Evolutionary conservation across 2,888 invertebrate species (phyloP).

Genomic region (Nomada ruficornis): DNA sequence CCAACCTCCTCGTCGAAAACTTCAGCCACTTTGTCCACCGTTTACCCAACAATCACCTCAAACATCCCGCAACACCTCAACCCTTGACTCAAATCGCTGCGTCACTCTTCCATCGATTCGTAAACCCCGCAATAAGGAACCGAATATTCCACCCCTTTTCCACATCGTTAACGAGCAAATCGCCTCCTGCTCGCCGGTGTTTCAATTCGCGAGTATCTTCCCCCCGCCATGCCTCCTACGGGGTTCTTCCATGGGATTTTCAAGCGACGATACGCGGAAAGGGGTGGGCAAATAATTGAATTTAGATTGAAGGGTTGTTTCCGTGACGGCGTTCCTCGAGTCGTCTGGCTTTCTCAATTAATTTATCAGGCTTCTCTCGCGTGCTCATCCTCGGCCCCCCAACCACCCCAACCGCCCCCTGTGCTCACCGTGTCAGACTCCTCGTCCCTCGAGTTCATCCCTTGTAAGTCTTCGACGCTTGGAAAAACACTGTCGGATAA

Average conservation of each 20-base stretch:
- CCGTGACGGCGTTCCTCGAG: slow-evolving; percentile 57
- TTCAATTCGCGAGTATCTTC: slow-evolving; percentile 13
- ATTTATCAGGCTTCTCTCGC: slow-evolving; percentile 81
- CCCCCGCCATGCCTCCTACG: slow-evolving; percentile 1
- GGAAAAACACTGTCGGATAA: slow-evolving; percentile 73
- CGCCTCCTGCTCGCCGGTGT: not conserved
- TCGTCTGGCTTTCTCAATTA: slow-evolving; percentile 79
- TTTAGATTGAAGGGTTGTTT: slow-evolving; percentile 81
- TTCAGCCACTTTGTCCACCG: too few relatives aligned
- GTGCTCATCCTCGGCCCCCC: slow-evolving; percentile 35
- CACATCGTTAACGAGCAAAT: slow-evolving; percentile 21
- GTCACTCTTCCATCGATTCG: not conserved
- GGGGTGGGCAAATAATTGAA: slow-evolving; percentile 81
- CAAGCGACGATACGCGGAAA: slow-evolving; percentile 61
- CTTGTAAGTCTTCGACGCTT: slow-evolving; percentile 77
- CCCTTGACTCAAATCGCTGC: too few relatives aligned
- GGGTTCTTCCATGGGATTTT: slow-evolving; percentile 68
- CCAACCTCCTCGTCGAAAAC: too few relatives aligned
- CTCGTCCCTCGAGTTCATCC: slow-evolving; percentile 61
- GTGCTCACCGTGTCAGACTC: slow-evolving; percentile 38
- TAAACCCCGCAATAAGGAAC: not conserved
- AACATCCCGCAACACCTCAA: too few relatives aligned
- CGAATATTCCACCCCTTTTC: not conserved
- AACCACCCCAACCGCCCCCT: slow-evolving; percentile 8
- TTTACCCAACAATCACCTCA: too few relatives aligned